A percentile compares a stretch with the other conserved stretches of the same genome.
Conservation (phyloP, 2,888 invertebrate genomes). For the Drosophila helvetica region DNA sequence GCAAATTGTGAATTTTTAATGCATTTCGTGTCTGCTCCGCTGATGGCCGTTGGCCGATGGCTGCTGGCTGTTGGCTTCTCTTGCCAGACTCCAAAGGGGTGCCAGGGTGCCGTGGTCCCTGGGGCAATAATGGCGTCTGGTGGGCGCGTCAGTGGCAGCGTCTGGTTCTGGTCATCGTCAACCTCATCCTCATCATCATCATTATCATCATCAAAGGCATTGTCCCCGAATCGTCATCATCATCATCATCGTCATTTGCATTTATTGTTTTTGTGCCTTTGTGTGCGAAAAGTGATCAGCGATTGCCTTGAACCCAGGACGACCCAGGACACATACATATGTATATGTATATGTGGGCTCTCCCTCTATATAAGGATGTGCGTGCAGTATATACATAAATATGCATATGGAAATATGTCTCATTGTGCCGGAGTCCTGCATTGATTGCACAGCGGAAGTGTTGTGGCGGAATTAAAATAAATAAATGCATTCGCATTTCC, state of each 20-base stretch:
- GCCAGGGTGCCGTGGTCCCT: slow-evolving; percentile 36
- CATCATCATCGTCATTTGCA: slow-evolving; percentile 68
- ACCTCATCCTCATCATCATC: slow-evolving; percentile 12
- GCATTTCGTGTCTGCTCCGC: slow-evolving; percentile 76
- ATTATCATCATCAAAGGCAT: slow-evolving; percentile 18
- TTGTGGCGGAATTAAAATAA: slow-evolving; percentile 82
- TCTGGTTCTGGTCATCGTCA: slow-evolving; percentile 54
- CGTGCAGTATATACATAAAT: neutral
- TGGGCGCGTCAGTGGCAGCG: slow-evolving; percentile 56
- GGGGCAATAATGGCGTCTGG: slow-evolving; percentile 67
- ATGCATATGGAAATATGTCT: slow-evolving; percentile 49
- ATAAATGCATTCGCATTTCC: slow-evolving; percentile 76
- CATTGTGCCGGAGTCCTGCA: slow-evolving; percentile 63
- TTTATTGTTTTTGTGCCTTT: slow-evolving; percentile 78
- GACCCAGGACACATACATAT: slow-evolving; percentile 10
- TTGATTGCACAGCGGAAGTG: slow-evolving; percentile 81
- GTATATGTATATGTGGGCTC: slow-evolving; percentile 22
- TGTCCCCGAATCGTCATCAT: slow-evolving; percentile 17
- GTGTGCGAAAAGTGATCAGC: slow-evolving; percentile 77
- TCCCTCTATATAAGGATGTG: slow-evolving; percentile 13
- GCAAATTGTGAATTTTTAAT: slow-evolving; percentile 78
- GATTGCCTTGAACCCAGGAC: slow-evolving; percentile 61
- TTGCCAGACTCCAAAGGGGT: slow-evolving; percentile 15
- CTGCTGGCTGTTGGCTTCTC: neutral
- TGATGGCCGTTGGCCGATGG: slow-evolving; percentile 7